Percentiles rank a stretch among this genome's conserved stretches.
phyloP scores from a whole-genome alignment of 2,113 vertebrate genomes.

The Xiphophorus couchianus region DNA sequence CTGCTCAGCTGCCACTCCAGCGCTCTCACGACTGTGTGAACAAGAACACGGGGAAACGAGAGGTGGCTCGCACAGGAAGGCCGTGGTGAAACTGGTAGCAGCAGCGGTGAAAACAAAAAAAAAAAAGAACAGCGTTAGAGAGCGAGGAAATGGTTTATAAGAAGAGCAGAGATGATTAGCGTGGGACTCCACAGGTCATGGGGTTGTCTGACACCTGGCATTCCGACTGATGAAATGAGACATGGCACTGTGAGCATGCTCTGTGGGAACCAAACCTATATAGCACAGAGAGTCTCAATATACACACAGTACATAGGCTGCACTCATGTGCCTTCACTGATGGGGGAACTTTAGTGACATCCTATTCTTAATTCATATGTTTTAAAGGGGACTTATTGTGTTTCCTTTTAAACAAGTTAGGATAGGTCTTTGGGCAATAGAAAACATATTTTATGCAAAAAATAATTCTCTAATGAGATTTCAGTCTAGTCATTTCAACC shows the following conservation, averaged over 20 bases:
- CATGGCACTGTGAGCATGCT: slow-evolving; percentile 24
- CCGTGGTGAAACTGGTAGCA: slow-evolving; percentile 10
- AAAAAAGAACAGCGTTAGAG: background rate
- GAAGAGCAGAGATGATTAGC: slow-evolving; percentile 31
- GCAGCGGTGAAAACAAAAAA: background rate
- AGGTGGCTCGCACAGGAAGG: slow-evolving; percentile 28
- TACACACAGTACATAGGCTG: background rate
- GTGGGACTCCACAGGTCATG: slow-evolving; percentile 38
- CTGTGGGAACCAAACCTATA: slow-evolving; percentile 3
- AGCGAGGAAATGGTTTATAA: slow-evolving; percentile 39
- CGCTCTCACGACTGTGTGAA: slow-evolving; percentile 11
- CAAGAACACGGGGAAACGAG: slow-evolving; percentile 17
- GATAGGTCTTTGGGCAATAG: too few relatives aligned
- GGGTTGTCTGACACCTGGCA: slow-evolving; percentile 8
- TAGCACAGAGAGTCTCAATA: background rate
- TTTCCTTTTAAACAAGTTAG: too few relatives aligned
- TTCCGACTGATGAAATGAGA: slow-evolving; percentile 37
- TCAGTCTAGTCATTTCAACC: too few relatives aligned
- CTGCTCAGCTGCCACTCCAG: slow-evolving; percentile 1
- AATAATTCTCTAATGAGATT: too few relatives aligned
- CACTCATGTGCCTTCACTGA: background rate
- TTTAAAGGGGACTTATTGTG: background rate
- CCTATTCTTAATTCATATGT: background rate
- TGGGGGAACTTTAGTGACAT: background rate
- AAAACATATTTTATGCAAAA: too few relatives aligned